Evolutionary conservation across 2,888 invertebrate species (phyloP).

Genomic region (Taenaris catops): DNA sequence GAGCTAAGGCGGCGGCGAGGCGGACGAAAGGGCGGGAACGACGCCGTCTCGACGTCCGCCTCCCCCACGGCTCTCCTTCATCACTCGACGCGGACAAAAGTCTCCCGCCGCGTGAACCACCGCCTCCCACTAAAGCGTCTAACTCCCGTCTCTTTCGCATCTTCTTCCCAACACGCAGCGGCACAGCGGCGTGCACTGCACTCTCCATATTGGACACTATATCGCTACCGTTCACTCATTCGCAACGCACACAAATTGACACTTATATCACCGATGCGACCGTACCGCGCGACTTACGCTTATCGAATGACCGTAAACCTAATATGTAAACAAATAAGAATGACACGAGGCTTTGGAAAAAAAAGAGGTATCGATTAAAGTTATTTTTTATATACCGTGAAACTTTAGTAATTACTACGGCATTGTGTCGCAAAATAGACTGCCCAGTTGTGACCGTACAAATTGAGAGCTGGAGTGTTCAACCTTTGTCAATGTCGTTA

Average conservation of each 20-base stretch:
- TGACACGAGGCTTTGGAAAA: not conserved
- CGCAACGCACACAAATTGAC: constrained; percentile 43
- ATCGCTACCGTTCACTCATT: constrained; percentile 63
- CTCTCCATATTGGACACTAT: constrained; percentile 59
- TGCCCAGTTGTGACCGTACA: not conserved
- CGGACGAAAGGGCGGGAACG: constrained; percentile 76
- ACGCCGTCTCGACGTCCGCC: constrained; percentile 50
- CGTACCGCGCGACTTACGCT: constrained; percentile 35
- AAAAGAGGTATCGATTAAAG: not conserved
- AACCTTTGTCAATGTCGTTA: not conserved
- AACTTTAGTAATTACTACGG: not conserved
- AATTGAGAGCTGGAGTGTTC: not conserved
- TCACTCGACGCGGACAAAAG: constrained; percentile 82
- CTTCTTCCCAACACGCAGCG: constrained; percentile 85
- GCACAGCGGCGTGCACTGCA: constrained; percentile 80
- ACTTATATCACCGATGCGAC: constrained; percentile 39
- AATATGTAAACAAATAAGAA: constrained; percentile 32
- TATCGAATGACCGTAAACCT: constrained; percentile 43
- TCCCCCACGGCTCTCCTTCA: constrained; percentile 77
- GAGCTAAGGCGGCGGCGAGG: constrained; percentile 80
- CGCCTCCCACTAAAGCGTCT: constrained; percentile 84
- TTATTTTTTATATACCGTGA: not conserved
- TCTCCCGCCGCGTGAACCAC: constrained; percentile 67
- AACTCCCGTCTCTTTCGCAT: constrained; percentile 88
- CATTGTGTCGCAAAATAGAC: constrained; percentile 1